A percentile compares a stretch with the other conserved stretches of the same genome.
phyloP scores from a whole-genome alignment of 2,888 invertebrate genomes.

The Diloba caeruleocephala region DNA sequence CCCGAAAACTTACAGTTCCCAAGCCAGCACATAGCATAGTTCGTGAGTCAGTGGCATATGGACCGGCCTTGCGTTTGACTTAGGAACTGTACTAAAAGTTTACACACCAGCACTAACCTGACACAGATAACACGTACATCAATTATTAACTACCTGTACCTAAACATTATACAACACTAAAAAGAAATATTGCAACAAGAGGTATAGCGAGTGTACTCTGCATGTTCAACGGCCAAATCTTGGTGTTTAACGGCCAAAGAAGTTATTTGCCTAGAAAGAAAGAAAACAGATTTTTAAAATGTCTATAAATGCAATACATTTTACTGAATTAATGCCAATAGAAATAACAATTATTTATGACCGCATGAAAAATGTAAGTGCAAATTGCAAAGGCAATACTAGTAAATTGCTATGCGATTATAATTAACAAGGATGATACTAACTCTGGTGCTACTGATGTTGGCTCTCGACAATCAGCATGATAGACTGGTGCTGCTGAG shows the following conservation, averaged over 20 bases:
- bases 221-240: slow-evolving; percentile 1
- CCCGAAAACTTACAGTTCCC: slow-evolving; percentile 1
- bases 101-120: slow-evolving; percentile 10
- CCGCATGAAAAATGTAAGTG: background rate
- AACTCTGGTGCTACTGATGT: slow-evolving; percentile 81
- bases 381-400: background rate
- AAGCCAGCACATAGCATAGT: slow-evolving; percentile 8
- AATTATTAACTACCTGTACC: slow-evolving; percentile 31
- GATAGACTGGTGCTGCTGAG: slow-evolving; percentile 91
- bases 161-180: slow-evolving; percentile 35
- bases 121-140: slow-evolving; percentile 14
- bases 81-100: slow-evolving; percentile 9
- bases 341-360: background rate
- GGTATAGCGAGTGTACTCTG: slow-evolving; percentile 36
- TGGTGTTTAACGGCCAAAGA: slow-evolving; percentile 10
- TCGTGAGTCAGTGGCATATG: slow-evolving; percentile 6
- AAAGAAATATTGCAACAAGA: slow-evolving; percentile 39
- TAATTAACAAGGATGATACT: slow-evolving; percentile 19
- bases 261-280: slow-evolving; percentile 17
- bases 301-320: no score
- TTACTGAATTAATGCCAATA: no score
- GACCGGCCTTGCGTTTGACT: slow-evolving; percentile 6
- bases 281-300: background rate
- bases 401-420: background rate
- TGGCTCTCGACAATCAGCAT: slow-evolving; percentile 96